A percentile compares a stretch with the other conserved stretches of the same genome.
Evolutionary conservation across 53 echinoderm and acorn worm genomes (phyloP).

Genomic region (Temnopleurus reevesii): DNA sequence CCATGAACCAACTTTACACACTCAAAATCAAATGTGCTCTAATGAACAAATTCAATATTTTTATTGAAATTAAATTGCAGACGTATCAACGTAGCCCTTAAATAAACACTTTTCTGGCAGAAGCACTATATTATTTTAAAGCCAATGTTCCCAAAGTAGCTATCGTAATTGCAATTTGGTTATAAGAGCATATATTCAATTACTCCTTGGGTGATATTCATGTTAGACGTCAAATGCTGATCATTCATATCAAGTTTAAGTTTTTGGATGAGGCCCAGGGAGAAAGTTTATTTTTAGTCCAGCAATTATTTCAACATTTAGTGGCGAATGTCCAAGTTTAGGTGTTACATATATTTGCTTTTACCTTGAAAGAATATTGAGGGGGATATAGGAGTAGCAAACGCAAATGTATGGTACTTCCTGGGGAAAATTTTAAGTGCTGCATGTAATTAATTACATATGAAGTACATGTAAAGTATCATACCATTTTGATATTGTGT

Average conservation of each 20-base stretch:
- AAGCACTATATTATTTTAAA: neutral
- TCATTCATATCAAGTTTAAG: neutral
- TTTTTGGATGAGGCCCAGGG: neutral
- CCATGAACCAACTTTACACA: no score
- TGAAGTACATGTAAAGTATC: no score
- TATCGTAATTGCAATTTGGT: neutral
- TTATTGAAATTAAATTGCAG: no score
- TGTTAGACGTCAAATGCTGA: neutral
- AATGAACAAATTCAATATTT: no score
- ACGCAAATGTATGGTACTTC: no score
- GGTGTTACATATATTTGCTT: neutral
- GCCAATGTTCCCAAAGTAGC: neutral
- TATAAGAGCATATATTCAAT: neutral
- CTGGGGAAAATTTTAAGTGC: no score
- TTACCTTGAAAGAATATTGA: neutral
- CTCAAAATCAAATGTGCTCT: no score
- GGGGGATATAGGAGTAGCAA: neutral
- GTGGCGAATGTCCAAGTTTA: conserved; percentile 12
- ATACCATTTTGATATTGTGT: no score
- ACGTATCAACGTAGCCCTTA: neutral
- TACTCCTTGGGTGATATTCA: neutral
- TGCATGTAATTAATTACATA: no score
- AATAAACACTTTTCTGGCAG: neutral
- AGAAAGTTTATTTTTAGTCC: neutral
- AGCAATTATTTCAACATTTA: neutral